These are phyloP conservation scores for Acropternis orthonyx DNA, from an alignment of 2,797 vertebrate species.

Conservation along the genomic window DNA sequence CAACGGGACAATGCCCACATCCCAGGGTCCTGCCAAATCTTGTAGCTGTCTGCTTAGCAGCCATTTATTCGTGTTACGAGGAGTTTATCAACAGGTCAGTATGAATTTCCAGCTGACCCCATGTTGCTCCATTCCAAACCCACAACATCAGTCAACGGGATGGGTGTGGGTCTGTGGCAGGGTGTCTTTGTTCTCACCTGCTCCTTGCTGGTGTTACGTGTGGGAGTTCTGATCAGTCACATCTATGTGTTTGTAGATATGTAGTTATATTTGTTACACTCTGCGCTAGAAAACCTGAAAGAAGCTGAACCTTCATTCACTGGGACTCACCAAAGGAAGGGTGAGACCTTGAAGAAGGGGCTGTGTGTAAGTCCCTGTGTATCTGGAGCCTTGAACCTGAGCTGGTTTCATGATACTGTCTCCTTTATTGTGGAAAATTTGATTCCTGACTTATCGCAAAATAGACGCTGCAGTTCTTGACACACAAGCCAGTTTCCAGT, in stretches of 20 bases:
- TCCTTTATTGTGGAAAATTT: not conserved
- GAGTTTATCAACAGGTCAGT: conserved; percentile 99
- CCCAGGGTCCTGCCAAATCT: conserved; percentile 98
- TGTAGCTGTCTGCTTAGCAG: conserved; percentile 96
- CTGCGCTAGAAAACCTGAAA: not conserved
- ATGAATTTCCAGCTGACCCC: not conserved
- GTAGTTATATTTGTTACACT: not conserved
- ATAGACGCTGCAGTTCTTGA: not conserved
- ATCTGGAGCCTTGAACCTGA: not conserved
- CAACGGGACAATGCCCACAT: conserved; percentile 96
- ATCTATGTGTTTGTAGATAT: not conserved
- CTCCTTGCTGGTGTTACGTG: not conserved
- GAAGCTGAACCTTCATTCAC: not conserved
- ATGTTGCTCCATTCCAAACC: not conserved
- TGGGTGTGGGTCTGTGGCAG: not conserved
- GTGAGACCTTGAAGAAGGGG: not conserved
- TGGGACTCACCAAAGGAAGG: not conserved
- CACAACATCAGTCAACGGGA: not conserved
- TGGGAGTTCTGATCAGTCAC: not conserved
- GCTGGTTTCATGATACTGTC: not conserved
- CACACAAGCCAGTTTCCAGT: not conserved
- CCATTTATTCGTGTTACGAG: conserved; percentile 98
- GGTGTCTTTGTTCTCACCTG: not conserved
- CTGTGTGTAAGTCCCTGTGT: not conserved
- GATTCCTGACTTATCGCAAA: not conserved